phyloP scores from a whole-genome alignment of 2,113 vertebrate species.

The human (Homo sapiens) region GRCh38 chrX:10660501-10661000 shows the following conservation, averaged over 20 bases:
- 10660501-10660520: conserved; percentile 65
- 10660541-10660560: conserved; percentile 35
- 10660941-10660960: conserved; percentile 64
- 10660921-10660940: conserved; percentile 46
- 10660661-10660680: conserved; percentile 40
- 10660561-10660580: conserved; percentile 33
- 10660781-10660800: conserved; percentile 69
- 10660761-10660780: conserved; percentile 72
- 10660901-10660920: conserved; percentile 57
- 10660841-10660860: conserved; percentile 55
- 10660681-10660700: conserved; percentile 47
- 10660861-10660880: conserved; percentile 69
- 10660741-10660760: conserved; percentile 60
- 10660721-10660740: conserved; percentile 59
- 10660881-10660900: conserved; percentile 57
- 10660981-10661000: conserved; percentile 41
- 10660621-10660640: conserved; percentile 53
- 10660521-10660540: conserved; percentile 49
- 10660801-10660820: conserved; percentile 75
- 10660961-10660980: conserved; percentile 32
- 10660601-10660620: conserved; percentile 31
- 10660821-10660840: conserved; percentile 72
- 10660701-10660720: conserved; percentile 19
- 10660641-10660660: not conserved
- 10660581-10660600: not conserved